A percentile compares a stretch with the other conserved stretches of the same genome.
phyloP scores from a whole-genome alignment of 2,113 vertebrate species.

The Callipepla squamata region DNA sequence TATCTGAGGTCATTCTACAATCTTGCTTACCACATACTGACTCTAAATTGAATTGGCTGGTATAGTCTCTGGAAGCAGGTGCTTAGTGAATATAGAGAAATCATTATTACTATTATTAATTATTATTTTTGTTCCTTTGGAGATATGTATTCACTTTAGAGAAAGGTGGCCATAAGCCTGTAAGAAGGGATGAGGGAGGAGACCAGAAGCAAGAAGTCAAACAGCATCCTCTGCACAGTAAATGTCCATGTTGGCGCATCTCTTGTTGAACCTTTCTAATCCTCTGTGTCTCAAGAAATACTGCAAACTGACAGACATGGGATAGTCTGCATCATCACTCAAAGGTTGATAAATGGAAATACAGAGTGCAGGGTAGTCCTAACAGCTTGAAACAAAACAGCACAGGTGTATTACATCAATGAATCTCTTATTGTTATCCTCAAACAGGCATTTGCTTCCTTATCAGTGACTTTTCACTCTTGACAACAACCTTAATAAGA shows the following conservation, averaged over 20 bases:
- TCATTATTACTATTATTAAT: background rate
- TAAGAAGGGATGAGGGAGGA: background rate
- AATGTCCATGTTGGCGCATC: background rate
- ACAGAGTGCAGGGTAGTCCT: background rate
- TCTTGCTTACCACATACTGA: background rate
- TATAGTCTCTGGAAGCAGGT: background rate
- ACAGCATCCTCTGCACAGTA: background rate
- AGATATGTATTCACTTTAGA: background rate
- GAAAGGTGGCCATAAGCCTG: background rate
- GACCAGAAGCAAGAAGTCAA: background rate
- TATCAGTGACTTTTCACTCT: background rate
- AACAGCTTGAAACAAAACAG: background rate
- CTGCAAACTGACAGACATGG: background rate
- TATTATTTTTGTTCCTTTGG: background rate
- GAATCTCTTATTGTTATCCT: background rate
- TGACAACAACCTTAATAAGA: background rate
- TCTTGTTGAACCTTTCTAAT: background rate
- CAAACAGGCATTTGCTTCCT: background rate
- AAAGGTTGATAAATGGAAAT: background rate
- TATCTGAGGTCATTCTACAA: background rate
- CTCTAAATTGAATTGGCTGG: background rate
- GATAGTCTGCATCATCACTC: background rate
- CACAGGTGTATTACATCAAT: background rate
- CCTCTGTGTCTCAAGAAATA: background rate
- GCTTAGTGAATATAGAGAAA: background rate